Percentiles rank a stretch among this genome's conserved stretches.
These are phyloP conservation scores for Sminthopsis crassicaudata DNA, from an alignment of 2,113 vertebrate species.

Conservation along the genomic window DNA sequence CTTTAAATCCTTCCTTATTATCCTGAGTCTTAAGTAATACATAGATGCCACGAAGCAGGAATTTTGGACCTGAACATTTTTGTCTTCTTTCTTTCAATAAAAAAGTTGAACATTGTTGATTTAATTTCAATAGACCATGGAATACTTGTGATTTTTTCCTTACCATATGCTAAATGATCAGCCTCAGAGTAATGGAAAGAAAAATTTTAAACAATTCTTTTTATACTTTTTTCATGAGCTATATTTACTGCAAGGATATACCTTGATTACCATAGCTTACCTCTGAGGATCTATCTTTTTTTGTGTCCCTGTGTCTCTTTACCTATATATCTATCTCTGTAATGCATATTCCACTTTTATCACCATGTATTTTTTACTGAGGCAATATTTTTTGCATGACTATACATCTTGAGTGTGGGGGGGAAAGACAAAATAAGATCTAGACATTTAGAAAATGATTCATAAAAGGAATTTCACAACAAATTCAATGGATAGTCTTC, in stretches of 20 bases:
- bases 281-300: background rate
- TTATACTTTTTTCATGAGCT: background rate
- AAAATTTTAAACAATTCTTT: background rate
- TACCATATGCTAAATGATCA: conserved; percentile 15
- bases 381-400: background rate
- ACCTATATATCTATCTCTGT: too few relatives aligned
- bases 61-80: conserved; percentile 57
- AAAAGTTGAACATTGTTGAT: conserved; percentile 53
- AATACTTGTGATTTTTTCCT: conserved; percentile 40
- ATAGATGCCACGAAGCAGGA: conserved; percentile 32
- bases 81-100: conserved; percentile 69
- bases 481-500: conserved; percentile 28
- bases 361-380: background rate
- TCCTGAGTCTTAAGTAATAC: conserved; percentile 25
- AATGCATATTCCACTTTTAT: background rate
- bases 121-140: conserved; percentile 61
- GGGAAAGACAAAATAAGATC: background rate
- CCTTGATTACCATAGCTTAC: too few relatives aligned
- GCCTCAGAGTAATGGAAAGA: background rate
- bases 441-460: conserved; percentile 30
- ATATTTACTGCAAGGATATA: background rate
- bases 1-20: background rate
- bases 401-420: background rate
- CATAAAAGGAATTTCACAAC: background rate
- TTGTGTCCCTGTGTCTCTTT: background rate